Conservation (phyloP, 2,113 vertebrate genomes). For the Myiozetetes cayanensis region DNA sequence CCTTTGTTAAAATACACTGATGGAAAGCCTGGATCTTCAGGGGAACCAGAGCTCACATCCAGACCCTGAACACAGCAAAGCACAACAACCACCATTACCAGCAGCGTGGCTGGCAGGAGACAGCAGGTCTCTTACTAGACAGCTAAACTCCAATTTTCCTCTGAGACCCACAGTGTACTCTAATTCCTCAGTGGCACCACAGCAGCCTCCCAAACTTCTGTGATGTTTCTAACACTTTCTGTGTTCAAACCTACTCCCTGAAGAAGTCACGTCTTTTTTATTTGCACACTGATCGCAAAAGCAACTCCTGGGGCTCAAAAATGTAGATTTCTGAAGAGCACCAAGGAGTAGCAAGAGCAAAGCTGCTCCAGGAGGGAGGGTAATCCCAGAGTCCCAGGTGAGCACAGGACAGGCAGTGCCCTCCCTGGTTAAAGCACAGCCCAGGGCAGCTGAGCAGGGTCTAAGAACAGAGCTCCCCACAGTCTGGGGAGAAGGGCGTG, state of each 20-base stretch:
- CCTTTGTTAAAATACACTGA: not conserved
- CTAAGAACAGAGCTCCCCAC: not conserved
- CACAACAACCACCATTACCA: not conserved
- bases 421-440: not conserved
- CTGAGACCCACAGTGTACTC: not conserved
- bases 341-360: not conserved
- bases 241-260: not conserved
- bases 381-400: not conserved
- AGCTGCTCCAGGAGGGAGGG: not conserved
- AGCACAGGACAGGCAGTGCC: not conserved
- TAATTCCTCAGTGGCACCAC: not conserved
- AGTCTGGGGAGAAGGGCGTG: not conserved
- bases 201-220: not conserved
- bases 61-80: not conserved
- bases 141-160: not conserved
- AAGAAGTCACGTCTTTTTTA: not conserved
- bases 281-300: not conserved
- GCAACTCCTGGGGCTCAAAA: not conserved
- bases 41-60: not conserved
- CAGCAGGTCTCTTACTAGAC: not conserved
- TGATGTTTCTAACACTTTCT: not conserved
- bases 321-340: not conserved
- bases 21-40: not conserved
- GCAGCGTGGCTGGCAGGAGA: not conserved
- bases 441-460: not conserved